Base-by-base conservation (phyloP, 1,140 invertebrate species). In the Trachymyrmex septentrionalis region DNA sequence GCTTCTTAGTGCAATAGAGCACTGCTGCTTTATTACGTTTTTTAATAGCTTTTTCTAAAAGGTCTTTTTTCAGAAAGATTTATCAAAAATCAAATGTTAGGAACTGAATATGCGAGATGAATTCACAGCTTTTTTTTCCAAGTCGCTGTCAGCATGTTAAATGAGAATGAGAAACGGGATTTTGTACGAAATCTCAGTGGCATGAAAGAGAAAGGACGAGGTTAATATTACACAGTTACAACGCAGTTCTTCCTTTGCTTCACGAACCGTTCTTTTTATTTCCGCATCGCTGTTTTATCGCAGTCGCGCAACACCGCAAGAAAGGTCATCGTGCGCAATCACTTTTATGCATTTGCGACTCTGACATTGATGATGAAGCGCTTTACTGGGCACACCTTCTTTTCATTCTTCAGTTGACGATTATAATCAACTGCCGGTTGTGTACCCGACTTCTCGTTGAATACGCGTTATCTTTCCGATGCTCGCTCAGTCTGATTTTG, bases 311-410 rank as follows among this genome's bases (percentile, higher is more conserved):
- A 30, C 38, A 55, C 75, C 59, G 73, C 88, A 78, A 85, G 85
- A 61, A 57, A 53, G 64, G 59, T 63, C 72, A 84, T 78, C 85
- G 66, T 85, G 88, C 67, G 67, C 75, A 80, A 88, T 88, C 76
- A 86, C 57, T 86, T 78, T 80, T 85, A 53, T 85, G 71, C 77
- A 88, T 77, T 85, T 59, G 87, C 48, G 64, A 86, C 71, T 86
- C 81, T 38, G 88, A 90, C 88, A 78, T 84, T 80, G 85, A 90
- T 87, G 88, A 90, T 88, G 88, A 50, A 89, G 88, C 59, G 88
- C 71, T 84, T 66, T 57, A 67, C 30, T 53, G 38, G 66, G 50
- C 88, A 81, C 78, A 84, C 86, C 88, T 86, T 87, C 77, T 84
- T 89, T 89, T 87, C 69, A 90, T 87, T 86, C 80, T 84, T 84